Conservation (phyloP, 2,888 invertebrate genomes). For the Noctua comes region DNA sequence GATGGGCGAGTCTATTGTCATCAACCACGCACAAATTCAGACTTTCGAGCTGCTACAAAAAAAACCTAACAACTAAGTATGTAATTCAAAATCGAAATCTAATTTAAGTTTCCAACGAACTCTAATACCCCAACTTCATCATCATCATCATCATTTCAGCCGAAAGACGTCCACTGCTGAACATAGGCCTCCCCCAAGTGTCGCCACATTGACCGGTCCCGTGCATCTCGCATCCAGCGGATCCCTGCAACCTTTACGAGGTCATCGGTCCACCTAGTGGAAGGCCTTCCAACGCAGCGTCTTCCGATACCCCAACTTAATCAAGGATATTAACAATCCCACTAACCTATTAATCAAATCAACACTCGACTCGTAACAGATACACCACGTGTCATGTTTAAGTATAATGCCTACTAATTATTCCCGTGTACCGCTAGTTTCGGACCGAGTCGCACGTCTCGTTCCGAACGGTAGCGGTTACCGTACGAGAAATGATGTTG, state of each 20-base stretch:
- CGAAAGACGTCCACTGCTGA: no score
- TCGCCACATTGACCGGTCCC: no score
- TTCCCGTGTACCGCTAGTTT: conserved; percentile 67
- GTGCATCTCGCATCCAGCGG: no score
- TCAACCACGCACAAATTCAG: no score
- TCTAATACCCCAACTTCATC: not conserved
- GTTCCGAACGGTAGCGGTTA: conserved; percentile 64
- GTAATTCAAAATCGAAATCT: not conserved
- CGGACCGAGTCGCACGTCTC: conserved; percentile 58
- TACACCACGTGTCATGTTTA: conserved; percentile 54
- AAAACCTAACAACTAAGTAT: not conserved
- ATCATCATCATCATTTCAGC: no score
- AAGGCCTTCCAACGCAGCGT: no score
- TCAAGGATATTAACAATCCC: conserved; percentile 18
- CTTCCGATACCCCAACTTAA: not conserved
- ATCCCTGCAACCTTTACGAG: no score
- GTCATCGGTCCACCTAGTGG: no score
- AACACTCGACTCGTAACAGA: conserved; percentile 16
- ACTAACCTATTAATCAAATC: conserved; percentile 42
- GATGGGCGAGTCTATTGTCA: not conserved
- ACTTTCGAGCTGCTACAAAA: not conserved
- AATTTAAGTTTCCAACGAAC: not conserved
- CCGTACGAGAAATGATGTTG: conserved; percentile 61
- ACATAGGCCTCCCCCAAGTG: no score
- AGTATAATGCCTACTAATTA: conserved; percentile 66